Evolutionary conservation across 1,140 invertebrate genomes (phyloP).

Genomic region (Drosophila persimilis): DNA sequence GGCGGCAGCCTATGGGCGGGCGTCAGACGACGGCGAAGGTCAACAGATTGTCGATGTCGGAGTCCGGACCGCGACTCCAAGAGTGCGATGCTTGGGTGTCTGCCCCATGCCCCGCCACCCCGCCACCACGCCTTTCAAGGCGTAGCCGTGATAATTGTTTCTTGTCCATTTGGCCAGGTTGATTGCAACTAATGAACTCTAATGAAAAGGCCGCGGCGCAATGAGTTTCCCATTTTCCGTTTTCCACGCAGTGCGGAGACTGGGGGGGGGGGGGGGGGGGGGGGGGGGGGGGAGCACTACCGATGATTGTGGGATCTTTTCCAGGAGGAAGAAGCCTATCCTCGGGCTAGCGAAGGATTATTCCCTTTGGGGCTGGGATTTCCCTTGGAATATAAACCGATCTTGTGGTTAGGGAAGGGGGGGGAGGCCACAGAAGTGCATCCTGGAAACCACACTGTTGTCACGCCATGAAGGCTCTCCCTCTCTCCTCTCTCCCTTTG

Average conservation of each 20-base stretch:
- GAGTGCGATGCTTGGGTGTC: constrained; percentile 19
- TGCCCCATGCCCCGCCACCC: constrained; percentile 22
- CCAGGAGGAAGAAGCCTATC: background rate
- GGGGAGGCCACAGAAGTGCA: constrained; percentile 27
- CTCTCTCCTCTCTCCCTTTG: too few relatives aligned
- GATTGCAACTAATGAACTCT: constrained; percentile 79
- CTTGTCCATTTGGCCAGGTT: constrained; percentile 75
- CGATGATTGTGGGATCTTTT: background rate
- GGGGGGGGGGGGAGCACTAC: too few relatives aligned
- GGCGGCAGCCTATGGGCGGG: constrained; percentile 66
- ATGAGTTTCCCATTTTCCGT: constrained; percentile 42
- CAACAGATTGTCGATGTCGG: constrained; percentile 76
- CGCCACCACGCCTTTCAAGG: constrained; percentile 34
- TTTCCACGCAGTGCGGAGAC: background rate
- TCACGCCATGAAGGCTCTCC: too few relatives aligned
- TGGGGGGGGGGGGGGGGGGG: too few relatives aligned
- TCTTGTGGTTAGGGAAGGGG: background rate
- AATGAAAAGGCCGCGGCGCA: constrained; percentile 64
- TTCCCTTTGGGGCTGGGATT: too few relatives aligned
- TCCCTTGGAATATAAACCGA: too few relatives aligned
- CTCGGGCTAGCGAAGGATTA: too few relatives aligned
- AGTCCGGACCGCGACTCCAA: constrained; percentile 1
- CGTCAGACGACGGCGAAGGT: constrained; percentile 76
- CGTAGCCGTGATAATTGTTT: constrained; percentile 78
- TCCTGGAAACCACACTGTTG: constrained; percentile 39